Percentiles rank a stretch among this genome's conserved stretches.
phyloP scores from a whole-genome alignment of 2,888 invertebrate species.

The Poecilobothrus nobilitatus region DNA sequence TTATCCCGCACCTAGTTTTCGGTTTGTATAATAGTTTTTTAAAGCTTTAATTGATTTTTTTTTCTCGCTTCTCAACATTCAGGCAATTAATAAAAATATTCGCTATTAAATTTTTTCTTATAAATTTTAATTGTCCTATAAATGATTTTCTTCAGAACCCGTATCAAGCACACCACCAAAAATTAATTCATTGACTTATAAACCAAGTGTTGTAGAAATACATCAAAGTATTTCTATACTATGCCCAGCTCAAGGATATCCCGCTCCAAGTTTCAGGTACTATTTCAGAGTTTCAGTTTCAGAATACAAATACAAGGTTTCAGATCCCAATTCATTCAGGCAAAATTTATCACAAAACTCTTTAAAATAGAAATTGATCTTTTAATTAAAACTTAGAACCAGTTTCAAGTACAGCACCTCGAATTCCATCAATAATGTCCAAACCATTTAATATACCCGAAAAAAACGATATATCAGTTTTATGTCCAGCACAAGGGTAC shows the following conservation, averaged over 20 bases:
- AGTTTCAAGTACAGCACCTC: constrained; percentile 47
- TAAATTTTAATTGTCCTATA: neutral
- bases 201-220: constrained; percentile 39
- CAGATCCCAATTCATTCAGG: constrained; percentile 8
- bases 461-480: constrained; percentile 40
- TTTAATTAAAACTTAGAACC: constrained; percentile 40
- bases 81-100: neutral
- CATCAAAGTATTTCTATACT: constrained; percentile 52
- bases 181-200: constrained; percentile 45
- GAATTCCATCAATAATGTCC: constrained; percentile 42
- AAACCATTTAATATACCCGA: constrained; percentile 36
- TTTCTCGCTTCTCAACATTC: neutral
- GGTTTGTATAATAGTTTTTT: constrained; percentile 43
- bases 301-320: neutral
- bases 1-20: constrained; percentile 64
- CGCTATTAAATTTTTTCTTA: no score
- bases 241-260: constrained; percentile 69
- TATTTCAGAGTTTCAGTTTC: no score
- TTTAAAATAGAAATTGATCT: constrained; percentile 7
- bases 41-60: no score
- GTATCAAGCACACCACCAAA: constrained; percentile 49
- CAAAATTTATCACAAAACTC: neutral
- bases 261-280: constrained; percentile 63
- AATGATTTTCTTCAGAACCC: constrained; percentile 44
- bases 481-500: constrained; percentile 69